Evolutionary conservation across 2,113 vertebrate genomes (phyloP), one percentile per base, ranked within the genome.

Genomic region (Antechinus flavipes): DNA sequence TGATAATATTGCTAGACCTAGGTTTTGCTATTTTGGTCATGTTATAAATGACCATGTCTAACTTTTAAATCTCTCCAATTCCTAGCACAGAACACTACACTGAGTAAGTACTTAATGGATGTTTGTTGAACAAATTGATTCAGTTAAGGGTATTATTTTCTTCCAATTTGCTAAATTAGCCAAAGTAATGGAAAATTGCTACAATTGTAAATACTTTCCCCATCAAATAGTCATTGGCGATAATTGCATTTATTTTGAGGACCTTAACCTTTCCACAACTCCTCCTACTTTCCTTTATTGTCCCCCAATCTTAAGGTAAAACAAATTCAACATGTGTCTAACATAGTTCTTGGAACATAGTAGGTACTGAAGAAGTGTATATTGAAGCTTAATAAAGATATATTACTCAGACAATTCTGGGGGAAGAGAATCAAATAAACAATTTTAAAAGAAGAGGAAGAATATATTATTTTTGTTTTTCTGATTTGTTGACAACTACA

Each of bases 391-490:
- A 42, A 76, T 76, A 76, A 27, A 94, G 54, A 54, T 25, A 25
- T 68, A 91, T 89, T 56, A 46, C 55, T 84, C 89, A 90, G 94
- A 97, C 27, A 93, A 94, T 93, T 50, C 52, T 95, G 35, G 94
- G 3, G 3, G 25, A 91, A 90, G 94, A 90, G 94, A 96, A 90
- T 92, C 90, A 96, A 96, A 94, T 19, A 49, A 54, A 96, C 35
- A 76, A 89, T n/a, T 91, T 42, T 2, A 76, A 58, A 96, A 97
- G 68, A 42, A 94, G 90, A 92, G 49, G 89, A n/a, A 54, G 47
- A 91, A 47, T 92, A 94, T n/a, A 27, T 68, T 95, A 94, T 91
- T 97, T 96, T 95, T 91, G 42, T 97, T 97, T 93, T 61, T 93
- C 58, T 95, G 93, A 25, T 92, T 94, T 94, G 52, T 90, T 76